Evolutionary conservation across 2,113 vertebrate genomes (phyloP).

Genomic region (Plestiodon gilberti): DNA sequence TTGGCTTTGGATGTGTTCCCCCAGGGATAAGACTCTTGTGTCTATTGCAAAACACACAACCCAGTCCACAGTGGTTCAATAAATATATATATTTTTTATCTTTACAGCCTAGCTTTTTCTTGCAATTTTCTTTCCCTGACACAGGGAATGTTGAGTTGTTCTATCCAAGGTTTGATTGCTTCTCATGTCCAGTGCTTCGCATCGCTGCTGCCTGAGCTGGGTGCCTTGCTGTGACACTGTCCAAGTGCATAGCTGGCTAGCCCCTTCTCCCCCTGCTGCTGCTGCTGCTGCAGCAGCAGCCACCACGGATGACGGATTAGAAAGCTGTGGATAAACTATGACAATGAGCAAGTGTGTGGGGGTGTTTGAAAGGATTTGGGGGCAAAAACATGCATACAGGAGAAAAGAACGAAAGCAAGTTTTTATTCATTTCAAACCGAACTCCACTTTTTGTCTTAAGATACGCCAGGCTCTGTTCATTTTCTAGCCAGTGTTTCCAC

Average conservation of each 20-base stretch:
- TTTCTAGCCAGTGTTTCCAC: neutral
- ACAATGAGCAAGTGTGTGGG: neutral
- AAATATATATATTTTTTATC: slow-evolving; percentile 81
- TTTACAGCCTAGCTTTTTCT: slow-evolving; percentile 40
- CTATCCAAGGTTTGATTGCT: neutral
- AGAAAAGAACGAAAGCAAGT: neutral
- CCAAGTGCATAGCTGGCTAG: neutral
- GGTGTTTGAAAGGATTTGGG: neutral
- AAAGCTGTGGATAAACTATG: no score
- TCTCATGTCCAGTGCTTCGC: neutral
- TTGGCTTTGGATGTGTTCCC: slow-evolving; percentile 40
- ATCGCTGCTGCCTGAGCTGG: no score
- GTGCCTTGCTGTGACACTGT: neutral
- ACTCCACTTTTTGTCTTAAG: neutral
- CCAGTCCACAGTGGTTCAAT: slow-evolving; percentile 68
- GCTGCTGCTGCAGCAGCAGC: no score
- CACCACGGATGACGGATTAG: no score
- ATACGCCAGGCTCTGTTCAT: neutral
- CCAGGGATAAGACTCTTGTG: slow-evolving; percentile 52
- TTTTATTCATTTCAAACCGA: neutral
- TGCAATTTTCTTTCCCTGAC: slow-evolving; percentile 52
- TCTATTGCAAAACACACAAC: slow-evolving; percentile 74
- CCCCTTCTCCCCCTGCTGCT: neutral
- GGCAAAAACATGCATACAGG: neutral
- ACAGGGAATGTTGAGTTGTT: neutral